A percentile compares a stretch with the other conserved stretches of the same genome.
Conservation (phyloP, 2,797 vertebrate species). For the Protosalanx chinensis region DNA sequence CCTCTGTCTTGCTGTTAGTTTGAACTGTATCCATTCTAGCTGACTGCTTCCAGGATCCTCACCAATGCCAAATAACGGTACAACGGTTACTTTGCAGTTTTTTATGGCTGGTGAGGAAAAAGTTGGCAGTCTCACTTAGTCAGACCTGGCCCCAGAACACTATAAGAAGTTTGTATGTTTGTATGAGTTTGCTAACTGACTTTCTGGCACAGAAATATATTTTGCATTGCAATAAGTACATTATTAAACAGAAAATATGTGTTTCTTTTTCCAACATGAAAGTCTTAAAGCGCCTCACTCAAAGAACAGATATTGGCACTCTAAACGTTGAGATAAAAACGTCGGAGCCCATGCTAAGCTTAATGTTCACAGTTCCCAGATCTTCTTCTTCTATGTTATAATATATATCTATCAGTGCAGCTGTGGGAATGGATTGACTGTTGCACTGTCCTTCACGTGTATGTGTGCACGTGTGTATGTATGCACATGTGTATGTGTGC, state of each 20-base stretch:
- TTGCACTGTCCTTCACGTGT: slow-evolving; percentile 52
- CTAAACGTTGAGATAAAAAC: background rate
- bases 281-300: no score
- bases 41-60: slow-evolving; percentile 46
- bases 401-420: slow-evolving; percentile 28
- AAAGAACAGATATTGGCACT: no score
- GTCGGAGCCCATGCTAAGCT: background rate
- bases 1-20: slow-evolving; percentile 63
- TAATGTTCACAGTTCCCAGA: background rate
- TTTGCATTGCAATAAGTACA: background rate
- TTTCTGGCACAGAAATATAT: background rate
- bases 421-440: slow-evolving; percentile 30
- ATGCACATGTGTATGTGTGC: slow-evolving; percentile 22
- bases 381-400: background rate
- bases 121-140: slow-evolving; percentile 39
- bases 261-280: background rate
- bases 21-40: slow-evolving; percentile 64
- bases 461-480: slow-evolving; percentile 13
- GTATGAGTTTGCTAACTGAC: background rate
- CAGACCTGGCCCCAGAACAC: background rate
- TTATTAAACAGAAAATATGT: background rate
- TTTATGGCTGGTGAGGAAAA: slow-evolving; percentile 53
- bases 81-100: slow-evolving; percentile 36
- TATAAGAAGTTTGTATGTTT: background rate
- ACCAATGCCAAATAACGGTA: slow-evolving; percentile 54